A percentile compares a stretch with the other conserved stretches of the same genome.
Conservation (phyloP, 2,113 vertebrate species). For the Aramus guarauna region DNA sequence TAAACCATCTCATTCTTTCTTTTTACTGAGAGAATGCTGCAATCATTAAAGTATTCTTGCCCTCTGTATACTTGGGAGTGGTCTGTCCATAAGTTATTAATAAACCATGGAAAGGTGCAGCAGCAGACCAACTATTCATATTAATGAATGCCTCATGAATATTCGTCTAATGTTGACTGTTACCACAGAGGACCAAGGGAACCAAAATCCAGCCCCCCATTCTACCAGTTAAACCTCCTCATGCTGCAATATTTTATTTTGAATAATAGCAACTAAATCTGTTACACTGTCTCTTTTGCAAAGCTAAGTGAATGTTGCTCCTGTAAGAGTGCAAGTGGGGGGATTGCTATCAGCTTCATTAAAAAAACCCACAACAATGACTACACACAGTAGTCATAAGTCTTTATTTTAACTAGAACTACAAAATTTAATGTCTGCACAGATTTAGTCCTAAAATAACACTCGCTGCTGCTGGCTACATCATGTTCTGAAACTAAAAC, state of each 20-base stretch:
- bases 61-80: slow-evolving; percentile 64
- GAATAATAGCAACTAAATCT: neutral
- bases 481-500: slow-evolving; percentile 38
- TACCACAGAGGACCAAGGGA: slow-evolving; percentile 26
- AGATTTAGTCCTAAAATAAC: slow-evolving; percentile 43
- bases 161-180: slow-evolving; percentile 51
- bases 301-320: neutral
- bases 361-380: neutral
- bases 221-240: neutral
- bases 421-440: neutral
- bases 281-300: neutral
- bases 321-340: neutral
- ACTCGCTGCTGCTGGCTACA: neutral
- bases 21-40: neutral
- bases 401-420: neutral
- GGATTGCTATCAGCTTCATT: neutral
- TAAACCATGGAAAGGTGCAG: slow-evolving; percentile 64
- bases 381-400: neutral
- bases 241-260: neutral
- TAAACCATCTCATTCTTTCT: neutral
- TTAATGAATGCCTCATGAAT: slow-evolving; percentile 64
- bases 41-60: slow-evolving; percentile 56
- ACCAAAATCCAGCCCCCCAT: slow-evolving; percentile 1
- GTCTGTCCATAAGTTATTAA: slow-evolving; percentile 68
- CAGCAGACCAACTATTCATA: slow-evolving; percentile 57